phyloP scores from a whole-genome alignment of 2,888 invertebrate genomes.

The Zonitis immaculata region DNA sequence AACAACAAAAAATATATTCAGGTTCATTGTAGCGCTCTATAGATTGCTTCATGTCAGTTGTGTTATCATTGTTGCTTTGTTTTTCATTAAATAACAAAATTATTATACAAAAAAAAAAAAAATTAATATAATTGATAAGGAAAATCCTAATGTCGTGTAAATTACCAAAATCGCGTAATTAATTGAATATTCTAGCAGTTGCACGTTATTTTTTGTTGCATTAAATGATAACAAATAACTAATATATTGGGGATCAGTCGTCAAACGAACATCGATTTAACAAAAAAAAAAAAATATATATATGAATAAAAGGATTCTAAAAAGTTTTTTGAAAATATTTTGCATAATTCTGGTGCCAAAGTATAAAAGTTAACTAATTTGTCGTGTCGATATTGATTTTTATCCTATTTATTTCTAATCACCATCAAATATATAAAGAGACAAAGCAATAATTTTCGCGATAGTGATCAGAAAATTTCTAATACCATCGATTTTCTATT shows the following conservation, averaged over 20 bases:
- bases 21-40: conserved; percentile 30
- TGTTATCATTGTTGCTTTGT: conserved; percentile 44
- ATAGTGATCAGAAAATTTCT: neutral
- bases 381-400: conserved; percentile 33
- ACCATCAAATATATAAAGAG: neutral
- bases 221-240: conserved; percentile 27
- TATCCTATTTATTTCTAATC: conserved; percentile 23
- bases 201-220: conserved; percentile 31
- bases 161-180: conserved; percentile 2
- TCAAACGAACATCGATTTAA: conserved; percentile 47
- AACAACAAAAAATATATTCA: conserved; percentile 27
- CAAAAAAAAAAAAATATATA: too few relatives aligned
- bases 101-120: neutral
- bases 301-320: conserved; percentile 45
- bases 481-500: neutral
- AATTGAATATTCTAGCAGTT: conserved; percentile 25
- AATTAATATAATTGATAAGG: neutral
- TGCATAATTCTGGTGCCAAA: conserved; percentile 49
- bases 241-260: conserved; percentile 45
- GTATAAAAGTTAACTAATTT: conserved; percentile 45
- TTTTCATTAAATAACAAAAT: conserved; percentile 11
- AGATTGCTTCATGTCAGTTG: conserved; percentile 44
- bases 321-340: conserved; percentile 38
- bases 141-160: neutral
- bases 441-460: neutral